Evolutionary conservation across 1,140 invertebrate species (phyloP).

Genomic region (Drosophila dunni): DNA sequence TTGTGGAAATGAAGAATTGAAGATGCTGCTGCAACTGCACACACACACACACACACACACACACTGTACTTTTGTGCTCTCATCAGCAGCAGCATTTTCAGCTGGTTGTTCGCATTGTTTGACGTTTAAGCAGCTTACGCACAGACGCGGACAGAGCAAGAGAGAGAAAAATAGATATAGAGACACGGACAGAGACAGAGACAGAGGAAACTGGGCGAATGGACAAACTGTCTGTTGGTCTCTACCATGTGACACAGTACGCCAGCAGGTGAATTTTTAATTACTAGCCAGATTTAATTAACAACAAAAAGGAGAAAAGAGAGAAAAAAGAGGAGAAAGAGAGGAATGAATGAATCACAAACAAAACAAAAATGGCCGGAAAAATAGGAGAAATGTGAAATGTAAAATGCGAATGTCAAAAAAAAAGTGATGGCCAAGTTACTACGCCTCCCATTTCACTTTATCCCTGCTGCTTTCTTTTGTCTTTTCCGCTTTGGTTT

Average conservation of each 20-base stretch:
- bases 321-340: no score
- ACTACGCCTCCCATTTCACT: not conserved
- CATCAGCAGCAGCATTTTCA: not conserved
- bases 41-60: not conserved
- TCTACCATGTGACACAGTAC: not conserved
- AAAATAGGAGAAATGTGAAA: slow-evolving; percentile 12
- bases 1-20: not conserved
- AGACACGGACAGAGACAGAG: not conserved
- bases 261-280: slow-evolving; percentile 39
- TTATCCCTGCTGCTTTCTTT: not conserved
- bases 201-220: not conserved
- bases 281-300: slow-evolving; percentile 46
- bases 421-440: slow-evolving; percentile 26
- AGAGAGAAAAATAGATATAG: not conserved
- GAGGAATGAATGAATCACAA: slow-evolving; percentile 8
- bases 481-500: not conserved
- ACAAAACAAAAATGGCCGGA: not conserved
- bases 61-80: not conserved
- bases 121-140: slow-evolving; percentile 37
- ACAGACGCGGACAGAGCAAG: not conserved
- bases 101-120: slow-evolving; percentile 30
- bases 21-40: slow-evolving; percentile 4
- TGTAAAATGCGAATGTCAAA: slow-evolving; percentile 16
- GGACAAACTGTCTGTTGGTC: not conserved
- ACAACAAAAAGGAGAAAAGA: slow-evolving; percentile 19